A percentile compares a stretch with the other conserved stretches of the same genome.
phyloP scores from a whole-genome alignment of 1,140 invertebrate species.

The Aleiodes sp. region DNA sequence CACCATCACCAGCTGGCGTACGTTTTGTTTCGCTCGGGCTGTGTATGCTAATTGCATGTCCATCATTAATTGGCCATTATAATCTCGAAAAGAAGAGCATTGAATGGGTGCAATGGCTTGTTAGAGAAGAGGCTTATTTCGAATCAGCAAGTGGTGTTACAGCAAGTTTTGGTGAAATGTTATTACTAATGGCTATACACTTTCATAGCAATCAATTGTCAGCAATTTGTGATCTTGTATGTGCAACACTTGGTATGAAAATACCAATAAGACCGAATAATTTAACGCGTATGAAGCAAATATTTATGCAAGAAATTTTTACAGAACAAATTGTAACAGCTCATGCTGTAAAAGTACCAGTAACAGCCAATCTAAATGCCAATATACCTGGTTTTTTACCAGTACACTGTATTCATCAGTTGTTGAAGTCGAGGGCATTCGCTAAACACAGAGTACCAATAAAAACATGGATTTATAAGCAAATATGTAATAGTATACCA shows the following conservation, averaged over 20 bases:
- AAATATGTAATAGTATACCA: conserved; percentile 85
- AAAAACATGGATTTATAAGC: conserved; percentile 94
- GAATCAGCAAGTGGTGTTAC: conserved; percentile 81
- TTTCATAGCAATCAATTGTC: conserved; percentile 94
- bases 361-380: conserved; percentile 89
- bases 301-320: conserved; percentile 97
- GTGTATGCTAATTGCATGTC: conserved; percentile 95
- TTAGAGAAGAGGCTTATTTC: conserved; percentile 88
- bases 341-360: conserved; percentile 95
- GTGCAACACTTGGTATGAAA: conserved; percentile 94
- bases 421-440: conserved; percentile 94
- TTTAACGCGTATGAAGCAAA: conserved; percentile 90
- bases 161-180: conserved; percentile 94
- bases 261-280: conserved; percentile 91
- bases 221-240: conserved; percentile 93
- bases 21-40: conserved; percentile 92
- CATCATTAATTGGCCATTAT: conserved; percentile 81
- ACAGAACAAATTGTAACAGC: conserved; percentile 96
- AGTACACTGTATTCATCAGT: conserved; percentile 96
- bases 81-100: conserved; percentile 89
- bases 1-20: conserved; percentile 88
- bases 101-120: conserved; percentile 94
- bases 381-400: conserved; percentile 92
- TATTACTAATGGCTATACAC: conserved; percentile 95
- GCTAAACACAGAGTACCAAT: conserved; percentile 95